Percentiles rank a stretch among this genome's conserved stretches.
Evolutionary conservation across 2,113 vertebrate genomes (phyloP).

Genomic region (Zapornia atra): DNA sequence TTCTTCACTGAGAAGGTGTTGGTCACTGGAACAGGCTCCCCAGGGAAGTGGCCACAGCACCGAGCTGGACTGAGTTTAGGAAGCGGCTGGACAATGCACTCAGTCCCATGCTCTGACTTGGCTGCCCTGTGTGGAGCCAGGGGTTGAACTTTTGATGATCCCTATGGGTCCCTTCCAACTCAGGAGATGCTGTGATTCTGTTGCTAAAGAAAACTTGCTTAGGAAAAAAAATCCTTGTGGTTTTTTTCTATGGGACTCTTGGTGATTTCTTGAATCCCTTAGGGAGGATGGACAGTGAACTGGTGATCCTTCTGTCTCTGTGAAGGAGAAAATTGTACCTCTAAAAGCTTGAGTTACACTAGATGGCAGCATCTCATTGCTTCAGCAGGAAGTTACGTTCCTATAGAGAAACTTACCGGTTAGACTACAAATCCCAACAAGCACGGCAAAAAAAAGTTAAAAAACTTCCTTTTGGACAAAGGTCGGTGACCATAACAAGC

Average conservation of each 20-base stretch:
- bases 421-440: constrained; percentile 68
- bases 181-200: background rate
- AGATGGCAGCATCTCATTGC: constrained; percentile 61
- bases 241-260: background rate
- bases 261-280: background rate
- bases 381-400: background rate
- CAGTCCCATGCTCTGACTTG: too few species aligned
- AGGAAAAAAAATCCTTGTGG: background rate
- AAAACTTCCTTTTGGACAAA: constrained; percentile 4
- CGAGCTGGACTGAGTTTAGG: too few species aligned
- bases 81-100: too few species aligned
- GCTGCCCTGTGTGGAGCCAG: too few species aligned
- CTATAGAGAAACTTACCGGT: fast-evolving
- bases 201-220: background rate
- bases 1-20: too few species aligned
- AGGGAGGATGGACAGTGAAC: background rate
- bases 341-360: background rate
- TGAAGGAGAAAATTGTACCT: background rate
- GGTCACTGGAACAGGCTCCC: too few species aligned
- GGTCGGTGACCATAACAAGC: background rate
- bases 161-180: too few species aligned
- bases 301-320: background rate
- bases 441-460: background rate
- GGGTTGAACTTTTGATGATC: too few species aligned
- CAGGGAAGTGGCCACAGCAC: too few species aligned